Conservation (phyloP, 2,797 vertebrate species). For the Sebastes diaconus region DNA sequence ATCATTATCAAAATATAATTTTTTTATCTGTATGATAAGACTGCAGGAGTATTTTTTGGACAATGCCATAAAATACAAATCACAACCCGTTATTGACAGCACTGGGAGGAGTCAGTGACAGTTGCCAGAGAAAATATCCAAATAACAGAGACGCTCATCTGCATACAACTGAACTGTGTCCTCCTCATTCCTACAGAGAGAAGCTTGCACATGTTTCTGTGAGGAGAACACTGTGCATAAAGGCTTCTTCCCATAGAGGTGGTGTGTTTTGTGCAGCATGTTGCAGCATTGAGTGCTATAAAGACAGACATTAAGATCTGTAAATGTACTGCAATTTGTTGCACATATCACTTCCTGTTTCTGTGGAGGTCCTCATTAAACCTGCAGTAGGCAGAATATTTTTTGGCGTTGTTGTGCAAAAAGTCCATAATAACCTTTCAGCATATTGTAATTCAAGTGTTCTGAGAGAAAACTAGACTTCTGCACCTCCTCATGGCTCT, state of each 20-base stretch:
- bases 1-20: too few species aligned
- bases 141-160: constrained; percentile 13
- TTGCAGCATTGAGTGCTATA: neutral
- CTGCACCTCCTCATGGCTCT: too few species aligned
- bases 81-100: neutral
- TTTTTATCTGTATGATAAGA: neutral
- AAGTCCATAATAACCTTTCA: too few species aligned
- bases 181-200: neutral
- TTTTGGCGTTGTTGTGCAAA: too few species aligned
- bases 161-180: neutral
- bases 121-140: constrained; percentile 63
- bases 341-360: neutral
- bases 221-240: neutral
- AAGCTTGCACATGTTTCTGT: neutral
- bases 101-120: constrained; percentile 61
- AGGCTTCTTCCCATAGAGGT: neutral
- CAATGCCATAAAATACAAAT: neutral
- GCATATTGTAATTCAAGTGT: too few species aligned
- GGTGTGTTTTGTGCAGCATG: neutral
- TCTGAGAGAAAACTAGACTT: too few species aligned
- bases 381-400: too few species aligned
- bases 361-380: neutral
- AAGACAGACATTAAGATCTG: neutral
- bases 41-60: neutral
- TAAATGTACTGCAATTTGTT: neutral